Percentiles rank a stretch among this genome's conserved stretches.
These are phyloP conservation scores for Electrona antarctica DNA, from an alignment of 2,113 vertebrate genomes.

Conservation along the genomic window DNA sequence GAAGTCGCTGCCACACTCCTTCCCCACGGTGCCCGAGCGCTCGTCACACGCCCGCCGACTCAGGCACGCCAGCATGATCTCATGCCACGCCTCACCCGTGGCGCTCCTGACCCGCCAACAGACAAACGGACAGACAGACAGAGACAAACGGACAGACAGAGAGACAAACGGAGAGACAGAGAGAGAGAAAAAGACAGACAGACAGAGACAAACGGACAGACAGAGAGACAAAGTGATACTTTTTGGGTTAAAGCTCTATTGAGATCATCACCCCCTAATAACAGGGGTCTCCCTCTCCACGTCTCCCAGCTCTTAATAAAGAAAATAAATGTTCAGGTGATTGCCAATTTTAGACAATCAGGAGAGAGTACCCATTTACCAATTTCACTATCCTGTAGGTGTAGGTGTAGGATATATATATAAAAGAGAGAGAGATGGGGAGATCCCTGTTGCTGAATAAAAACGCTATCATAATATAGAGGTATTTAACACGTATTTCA, in stretches of 20 bases:
- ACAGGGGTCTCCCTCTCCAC: too few species aligned
- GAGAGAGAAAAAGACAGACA: slow-evolving; percentile 3
- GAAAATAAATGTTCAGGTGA: too few species aligned
- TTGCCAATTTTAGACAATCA: too few species aligned
- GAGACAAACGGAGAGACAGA: neutral
- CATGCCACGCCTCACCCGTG: slow-evolving; percentile 95
- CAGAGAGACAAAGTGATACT: neutral
- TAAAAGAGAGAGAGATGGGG: too few species aligned
- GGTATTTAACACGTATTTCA: too few species aligned
- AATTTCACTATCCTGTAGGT: too few species aligned
- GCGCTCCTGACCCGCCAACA: slow-evolving; percentile 83
- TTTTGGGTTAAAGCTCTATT: too few species aligned
- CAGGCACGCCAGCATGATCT: slow-evolving; percentile 95
- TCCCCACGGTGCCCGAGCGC: slow-evolving; percentile 76
- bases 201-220: neutral
- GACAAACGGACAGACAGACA: slow-evolving; percentile 6
- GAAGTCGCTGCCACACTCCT: slow-evolving; percentile 93
- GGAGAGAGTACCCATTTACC: too few species aligned
- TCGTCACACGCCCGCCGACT: slow-evolving; percentile 85
- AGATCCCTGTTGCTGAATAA: too few species aligned
- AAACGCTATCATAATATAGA: neutral
- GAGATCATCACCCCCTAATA: too few species aligned
- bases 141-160: slow-evolving; percentile 6
- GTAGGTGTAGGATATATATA: too few species aligned
- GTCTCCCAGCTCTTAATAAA: too few species aligned